Percentiles rank a stretch among this genome's conserved stretches.
Evolutionary conservation across 2,888 invertebrate species (phyloP).

Genomic region (Lomographa bimaculata): DNA sequence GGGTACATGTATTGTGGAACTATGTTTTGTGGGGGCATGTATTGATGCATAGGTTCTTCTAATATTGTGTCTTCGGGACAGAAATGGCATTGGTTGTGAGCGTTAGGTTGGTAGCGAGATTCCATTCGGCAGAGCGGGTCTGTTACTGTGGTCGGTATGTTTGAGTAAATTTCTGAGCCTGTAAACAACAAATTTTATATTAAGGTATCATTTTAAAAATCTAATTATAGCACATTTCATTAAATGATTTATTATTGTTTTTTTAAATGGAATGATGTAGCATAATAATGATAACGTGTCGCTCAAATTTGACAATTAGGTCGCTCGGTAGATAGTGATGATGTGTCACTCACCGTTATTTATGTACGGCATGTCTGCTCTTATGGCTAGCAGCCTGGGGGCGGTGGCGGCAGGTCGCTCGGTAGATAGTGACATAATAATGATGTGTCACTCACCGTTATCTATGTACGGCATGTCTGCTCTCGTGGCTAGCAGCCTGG

Average conservation of each 20-base stretch:
- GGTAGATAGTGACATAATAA: no score
- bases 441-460: slow-evolving; percentile 11
- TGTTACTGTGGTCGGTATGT: slow-evolving; percentile 54
- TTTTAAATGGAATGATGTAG: slow-evolving; percentile 6
- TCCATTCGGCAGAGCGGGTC: slow-evolving; percentile 45
- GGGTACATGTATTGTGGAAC: slow-evolving; percentile 50
- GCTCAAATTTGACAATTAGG: slow-evolving; percentile 12
- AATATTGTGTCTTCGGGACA: slow-evolving; percentile 20
- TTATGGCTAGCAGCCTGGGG: slow-evolving; percentile 47
- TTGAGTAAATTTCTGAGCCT: slow-evolving; percentile 72
- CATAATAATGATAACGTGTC: no score
- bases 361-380: slow-evolving; percentile 20
- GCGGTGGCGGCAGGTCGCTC: no score
- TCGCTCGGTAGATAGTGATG: no score
- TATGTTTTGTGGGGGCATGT: slow-evolving; percentile 48
- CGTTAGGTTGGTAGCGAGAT: slow-evolving; percentile 46
- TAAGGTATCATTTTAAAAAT: no score
- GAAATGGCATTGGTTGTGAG: slow-evolving; percentile 45
- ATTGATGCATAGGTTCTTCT: slow-evolving; percentile 18
- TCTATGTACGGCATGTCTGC: slow-evolving; percentile 21
- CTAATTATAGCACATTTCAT: no score
- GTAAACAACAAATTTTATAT: no score
- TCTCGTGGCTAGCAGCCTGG: slow-evolving; percentile 42
- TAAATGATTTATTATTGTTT: no score
- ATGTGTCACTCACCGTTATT: slow-evolving; percentile 11